Base-by-base conservation (phyloP, 2,797 vertebrate genomes). In the Micrastur ruficollis region DNA sequence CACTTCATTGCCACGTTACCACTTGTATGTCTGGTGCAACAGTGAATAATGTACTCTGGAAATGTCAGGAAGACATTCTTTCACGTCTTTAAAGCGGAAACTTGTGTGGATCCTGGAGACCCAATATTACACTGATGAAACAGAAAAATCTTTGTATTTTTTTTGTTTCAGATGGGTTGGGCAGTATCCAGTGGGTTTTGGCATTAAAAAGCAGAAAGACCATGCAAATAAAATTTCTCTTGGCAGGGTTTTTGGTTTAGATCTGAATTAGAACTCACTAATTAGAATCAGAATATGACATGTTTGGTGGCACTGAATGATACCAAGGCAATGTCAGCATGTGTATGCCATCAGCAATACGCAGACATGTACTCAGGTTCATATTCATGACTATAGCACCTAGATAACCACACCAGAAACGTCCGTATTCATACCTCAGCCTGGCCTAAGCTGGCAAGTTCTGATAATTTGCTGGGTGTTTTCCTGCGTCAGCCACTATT, bases 1-100 rank as follows among this genome's bases (percentile, higher is more conserved):
- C 65, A 20, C 17, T 91, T 49, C 56, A 26, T 34, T 92, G 87
- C 88, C 95, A 95, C 79, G 62, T 95, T 62, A 81, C 89, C 81
- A 18, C 66, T 82, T 36, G 9, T 26, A 26, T 25, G 21, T 88
- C 79, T 79, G 75, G 55, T 70, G 65, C 53, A 91, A 58, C 16
- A 63, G 44, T 8, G 62, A 53, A 58, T 31, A 17, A 81, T 56
- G 46, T 21, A 29, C 91, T 85, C 40, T 46, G 67, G 74, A 46
- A 59, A 70, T 52, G 40, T 49, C 63, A 86, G 71, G 68, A 32
- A 75, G 34, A 81, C 70, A 81, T 93, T 85, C 92, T 76, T 90
- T 62, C 78, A 59, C n/a, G 3, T 90, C 67, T 70, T 86, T 36
- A 72, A 47, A 62, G 46, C 7, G 5, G 32, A 84, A 84, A 34